Conservation (phyloP, 2,888 invertebrate genomes). For the Oasisia sp. region DNA sequence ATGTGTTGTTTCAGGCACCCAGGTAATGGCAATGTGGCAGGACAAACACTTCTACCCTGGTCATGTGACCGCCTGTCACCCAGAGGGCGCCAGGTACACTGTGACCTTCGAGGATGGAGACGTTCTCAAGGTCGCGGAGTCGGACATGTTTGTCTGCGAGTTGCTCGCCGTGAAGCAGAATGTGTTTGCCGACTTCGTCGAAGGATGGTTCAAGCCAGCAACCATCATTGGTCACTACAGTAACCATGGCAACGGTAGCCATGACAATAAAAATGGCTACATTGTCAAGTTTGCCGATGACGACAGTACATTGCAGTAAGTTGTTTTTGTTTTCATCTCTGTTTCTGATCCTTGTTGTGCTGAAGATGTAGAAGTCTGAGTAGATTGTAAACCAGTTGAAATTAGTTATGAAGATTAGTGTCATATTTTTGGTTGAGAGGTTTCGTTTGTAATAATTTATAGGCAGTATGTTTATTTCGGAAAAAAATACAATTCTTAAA, state of each 20-base stretch:
- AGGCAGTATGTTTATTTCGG: no score
- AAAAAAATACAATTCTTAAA: no score
- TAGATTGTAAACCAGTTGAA: no score
- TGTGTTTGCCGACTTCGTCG: background rate
- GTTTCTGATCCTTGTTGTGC: background rate
- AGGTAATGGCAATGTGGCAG: slow-evolving; percentile 26
- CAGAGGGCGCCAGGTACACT: background rate
- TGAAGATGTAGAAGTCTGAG: no score
- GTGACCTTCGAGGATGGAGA: background rate
- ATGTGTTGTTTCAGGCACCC: slow-evolving; percentile 20
- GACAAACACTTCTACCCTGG: slow-evolving; percentile 35
- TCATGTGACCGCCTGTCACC: slow-evolving; percentile 20
- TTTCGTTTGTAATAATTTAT: no score
- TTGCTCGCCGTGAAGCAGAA: background rate
- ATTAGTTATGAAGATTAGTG: no score
- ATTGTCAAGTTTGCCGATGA: background rate
- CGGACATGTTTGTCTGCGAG: background rate
- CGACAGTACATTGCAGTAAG: background rate
- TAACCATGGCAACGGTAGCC: background rate
- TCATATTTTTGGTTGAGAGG: no score
- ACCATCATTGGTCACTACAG: background rate
- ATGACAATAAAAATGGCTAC: background rate
- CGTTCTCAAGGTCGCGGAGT: background rate
- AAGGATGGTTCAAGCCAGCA: background rate
- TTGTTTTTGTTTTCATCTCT: background rate